phyloP scores from a whole-genome alignment of 1,140 invertebrate genomes.

The Trinorchestia longiramus region DNA sequence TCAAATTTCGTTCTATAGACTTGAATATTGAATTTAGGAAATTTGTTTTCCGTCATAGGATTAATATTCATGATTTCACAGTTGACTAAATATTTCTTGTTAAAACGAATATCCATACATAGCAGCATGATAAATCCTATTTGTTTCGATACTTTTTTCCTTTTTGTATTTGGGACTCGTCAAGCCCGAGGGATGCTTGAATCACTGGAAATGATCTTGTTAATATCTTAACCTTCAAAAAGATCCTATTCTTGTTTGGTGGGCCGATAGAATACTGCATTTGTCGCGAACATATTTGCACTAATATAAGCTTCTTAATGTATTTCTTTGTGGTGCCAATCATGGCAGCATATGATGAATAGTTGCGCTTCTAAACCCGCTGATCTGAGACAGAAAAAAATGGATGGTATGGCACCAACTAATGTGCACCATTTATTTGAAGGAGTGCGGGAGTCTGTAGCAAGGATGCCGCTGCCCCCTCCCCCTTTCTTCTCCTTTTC shows the following conservation, averaged over 20 bases:
- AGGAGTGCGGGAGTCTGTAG: slow-evolving; percentile 64
- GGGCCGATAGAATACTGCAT: not conserved
- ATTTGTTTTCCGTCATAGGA: not conserved
- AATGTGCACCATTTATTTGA: slow-evolving; percentile 65
- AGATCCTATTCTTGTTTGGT: not conserved
- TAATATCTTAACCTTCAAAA: not conserved
- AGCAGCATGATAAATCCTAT: not conserved
- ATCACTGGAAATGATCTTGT: not conserved
- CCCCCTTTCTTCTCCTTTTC: slow-evolving; percentile 47
- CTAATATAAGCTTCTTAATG: slow-evolving; percentile 60
- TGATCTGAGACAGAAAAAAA: slow-evolving; percentile 65
- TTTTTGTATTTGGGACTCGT: not conserved
- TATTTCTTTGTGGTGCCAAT: slow-evolving; percentile 67
- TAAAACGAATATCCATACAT: not conserved
- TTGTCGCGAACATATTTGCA: slow-evolving; percentile 38
- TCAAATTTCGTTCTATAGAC: too few species aligned
- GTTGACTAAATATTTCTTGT: not conserved
- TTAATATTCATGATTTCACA: not conserved
- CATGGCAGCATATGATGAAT: slow-evolving; percentile 65
- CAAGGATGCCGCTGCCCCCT: slow-evolving; percentile 56
- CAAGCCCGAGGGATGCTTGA: not conserved
- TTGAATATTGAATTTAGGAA: not conserved
- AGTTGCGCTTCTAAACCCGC: slow-evolving; percentile 64
- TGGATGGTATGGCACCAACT: slow-evolving; percentile 63
- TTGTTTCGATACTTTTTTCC: not conserved